Evolutionary conservation across 1,140 invertebrate genomes (phyloP), one percentile per base, ranked within the genome.

Genomic region (Pogonomyrmex californicus): DNA sequence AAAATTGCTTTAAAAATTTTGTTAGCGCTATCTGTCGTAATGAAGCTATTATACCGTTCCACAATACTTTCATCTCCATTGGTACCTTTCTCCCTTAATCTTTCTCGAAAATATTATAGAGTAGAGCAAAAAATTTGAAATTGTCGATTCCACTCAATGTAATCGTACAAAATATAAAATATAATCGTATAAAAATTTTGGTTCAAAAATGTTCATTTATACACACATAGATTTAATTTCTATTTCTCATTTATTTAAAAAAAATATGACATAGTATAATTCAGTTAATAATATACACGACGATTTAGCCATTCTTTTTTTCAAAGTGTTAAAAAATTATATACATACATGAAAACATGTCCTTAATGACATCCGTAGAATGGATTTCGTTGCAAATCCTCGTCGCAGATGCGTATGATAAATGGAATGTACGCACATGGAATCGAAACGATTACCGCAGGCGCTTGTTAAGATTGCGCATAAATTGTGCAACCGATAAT

Each of bases 401-500:
- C 62, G 65, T 47, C 30, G 49, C 77, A 76, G 65, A 54, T 41
- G 60, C 58, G 73, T 86, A 36, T 75, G 87, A 83, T 54, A 83
- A 87, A 88, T 82, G 86, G 70, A 38, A 33, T 49, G 58, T 14
- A 86, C 75, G 70, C 77, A 70, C 36, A 56, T 58, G 49, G 87
- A 85, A 88, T 56, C 51, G 41, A 41, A 88, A 88, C 68, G 70
- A 68, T 41, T 38, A 71, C 60, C 41, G 12, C 33, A 76, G n/a
- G 33, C 38, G 49, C 71, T 78, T 78, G 33, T 78, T 78, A 63
- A 63, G 76, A 78, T 82, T 49, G 87, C 76, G 62, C 73, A 85
- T 86, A 87, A 87, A 88, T 88, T 79, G 85, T 54, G 23, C 44
- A 65, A 77, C 54, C 36, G 70, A 88, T 83, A 87, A 87, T 87